Conservation (phyloP, 2,797 vertebrate genomes). For the Anguilla megastoma region DNA sequence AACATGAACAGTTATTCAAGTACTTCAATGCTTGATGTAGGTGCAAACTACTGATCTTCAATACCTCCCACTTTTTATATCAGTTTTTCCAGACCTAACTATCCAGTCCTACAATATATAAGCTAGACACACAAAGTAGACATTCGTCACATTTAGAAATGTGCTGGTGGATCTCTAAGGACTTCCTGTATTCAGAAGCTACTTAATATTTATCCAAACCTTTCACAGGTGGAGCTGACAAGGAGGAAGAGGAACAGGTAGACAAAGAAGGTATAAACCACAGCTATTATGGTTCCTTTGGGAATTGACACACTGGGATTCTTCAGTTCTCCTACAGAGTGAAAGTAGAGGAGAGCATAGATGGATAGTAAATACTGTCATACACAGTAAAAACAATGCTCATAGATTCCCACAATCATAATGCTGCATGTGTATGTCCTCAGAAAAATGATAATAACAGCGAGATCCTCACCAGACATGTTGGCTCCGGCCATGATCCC, state of each 20-base stretch:
- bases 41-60: not conserved
- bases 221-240: constrained; percentile 75
- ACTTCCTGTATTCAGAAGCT: not conserved
- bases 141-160: not conserved
- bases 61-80: not conserved
- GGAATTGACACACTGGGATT: constrained; percentile 81
- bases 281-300: constrained; percentile 75
- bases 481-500: constrained; percentile 85
- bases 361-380: not conserved
- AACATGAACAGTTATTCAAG: not conserved
- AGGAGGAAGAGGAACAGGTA: constrained; percentile 77
- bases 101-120: not conserved
- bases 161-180: not conserved
- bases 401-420: not conserved
- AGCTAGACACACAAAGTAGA: not conserved
- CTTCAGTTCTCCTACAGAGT: constrained; percentile 74
- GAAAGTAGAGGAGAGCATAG: not conserved
- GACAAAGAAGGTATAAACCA: constrained; percentile 75
- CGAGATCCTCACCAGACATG: constrained; percentile 74
- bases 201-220: constrained; percentile 54
- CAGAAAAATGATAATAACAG: not conserved
- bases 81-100: not conserved
- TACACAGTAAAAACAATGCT: not conserved
- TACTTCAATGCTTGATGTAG: not conserved
- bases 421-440: too few relatives aligned